phyloP scores from a whole-genome alignment of 53 echinoderm and acorn worm species.

The Hippasteria phrygiana region DNA sequence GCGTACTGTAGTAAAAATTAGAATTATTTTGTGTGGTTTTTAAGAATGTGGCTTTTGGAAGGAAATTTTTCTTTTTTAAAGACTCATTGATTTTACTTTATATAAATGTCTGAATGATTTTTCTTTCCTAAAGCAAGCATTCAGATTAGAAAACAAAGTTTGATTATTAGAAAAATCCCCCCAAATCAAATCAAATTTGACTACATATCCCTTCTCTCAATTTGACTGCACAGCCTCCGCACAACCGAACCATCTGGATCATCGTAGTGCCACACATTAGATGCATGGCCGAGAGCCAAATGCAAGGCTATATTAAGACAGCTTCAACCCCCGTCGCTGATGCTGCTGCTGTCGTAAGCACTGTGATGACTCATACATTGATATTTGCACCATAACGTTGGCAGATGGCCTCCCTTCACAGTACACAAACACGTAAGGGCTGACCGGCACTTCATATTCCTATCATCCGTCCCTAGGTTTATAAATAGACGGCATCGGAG shows the following conservation, averaged over 20 bases:
- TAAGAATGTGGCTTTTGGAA: no score
- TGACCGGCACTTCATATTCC: constrained; percentile 12
- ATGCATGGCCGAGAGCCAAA: constrained; percentile 45
- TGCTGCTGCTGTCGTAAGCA: constrained; percentile 37
- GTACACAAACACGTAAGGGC: background rate
- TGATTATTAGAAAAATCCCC: background rate
- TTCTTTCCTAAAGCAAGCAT: no score
- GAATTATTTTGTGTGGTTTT: no score
- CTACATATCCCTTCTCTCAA: no score
- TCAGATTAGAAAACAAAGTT: no score
- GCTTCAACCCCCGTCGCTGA: constrained; percentile 14
- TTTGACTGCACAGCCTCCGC: background rate
- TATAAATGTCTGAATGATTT: no score
- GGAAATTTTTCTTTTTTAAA: no score
- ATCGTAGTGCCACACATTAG: constrained; percentile 14
- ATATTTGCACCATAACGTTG: constrained; percentile 27
- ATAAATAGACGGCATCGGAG: constrained; percentile 36
- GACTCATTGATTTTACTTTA: no score
- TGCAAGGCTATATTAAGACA: constrained; percentile 55
- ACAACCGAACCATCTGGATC: constrained; percentile 31
- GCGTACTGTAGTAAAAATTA: no score
- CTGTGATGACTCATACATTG: constrained; percentile 53
- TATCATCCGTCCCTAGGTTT: background rate
- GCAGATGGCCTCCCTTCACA: constrained; percentile 48
- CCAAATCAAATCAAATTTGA: background rate